Conservation (phyloP, 2,888 invertebrate genomes). For the Galeopsomyia nigrocyanea region DNA sequence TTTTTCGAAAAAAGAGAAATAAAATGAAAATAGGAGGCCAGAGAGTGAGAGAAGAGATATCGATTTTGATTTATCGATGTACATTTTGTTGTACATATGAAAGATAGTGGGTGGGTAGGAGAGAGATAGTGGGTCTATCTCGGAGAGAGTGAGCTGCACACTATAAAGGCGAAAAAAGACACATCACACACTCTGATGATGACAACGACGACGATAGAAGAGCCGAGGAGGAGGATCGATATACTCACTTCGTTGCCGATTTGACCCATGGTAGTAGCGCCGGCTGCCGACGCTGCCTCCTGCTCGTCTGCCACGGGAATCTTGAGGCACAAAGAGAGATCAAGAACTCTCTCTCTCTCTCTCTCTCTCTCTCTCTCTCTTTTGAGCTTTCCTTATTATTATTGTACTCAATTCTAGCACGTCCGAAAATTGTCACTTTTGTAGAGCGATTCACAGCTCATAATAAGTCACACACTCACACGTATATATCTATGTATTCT, state of each 20-base stretch:
- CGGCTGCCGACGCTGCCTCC: constrained; percentile 61
- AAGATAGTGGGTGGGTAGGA: constrained; percentile 5
- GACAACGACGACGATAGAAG: neutral
- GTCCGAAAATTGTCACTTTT: constrained; percentile 63
- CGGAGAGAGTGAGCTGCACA: too few species aligned
- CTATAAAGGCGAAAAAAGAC: too few species aligned
- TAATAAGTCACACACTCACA: constrained; percentile 44
- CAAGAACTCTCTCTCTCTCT: neutral
- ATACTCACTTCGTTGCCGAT: constrained; percentile 66
- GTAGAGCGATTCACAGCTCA: constrained; percentile 56
- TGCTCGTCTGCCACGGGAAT: constrained; percentile 66
- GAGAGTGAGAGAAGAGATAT: constrained; percentile 9
- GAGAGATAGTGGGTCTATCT: neutral
- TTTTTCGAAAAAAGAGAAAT: too few species aligned
- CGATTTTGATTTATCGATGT: too few species aligned
- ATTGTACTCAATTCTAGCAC: constrained; percentile 42
- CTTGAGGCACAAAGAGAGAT: constrained; percentile 51
- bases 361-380: too few species aligned
- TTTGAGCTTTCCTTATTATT: neutral
- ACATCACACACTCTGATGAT: neutral
- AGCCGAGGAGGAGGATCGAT: neutral
- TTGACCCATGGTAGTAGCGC: constrained; percentile 66
- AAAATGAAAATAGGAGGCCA: constrained; percentile 6
- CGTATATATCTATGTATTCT: too few species aligned
- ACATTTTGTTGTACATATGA: too few species aligned